Base-by-base conservation (phyloP, 2,797 vertebrate genomes). In the Ispidina picta region DNA sequence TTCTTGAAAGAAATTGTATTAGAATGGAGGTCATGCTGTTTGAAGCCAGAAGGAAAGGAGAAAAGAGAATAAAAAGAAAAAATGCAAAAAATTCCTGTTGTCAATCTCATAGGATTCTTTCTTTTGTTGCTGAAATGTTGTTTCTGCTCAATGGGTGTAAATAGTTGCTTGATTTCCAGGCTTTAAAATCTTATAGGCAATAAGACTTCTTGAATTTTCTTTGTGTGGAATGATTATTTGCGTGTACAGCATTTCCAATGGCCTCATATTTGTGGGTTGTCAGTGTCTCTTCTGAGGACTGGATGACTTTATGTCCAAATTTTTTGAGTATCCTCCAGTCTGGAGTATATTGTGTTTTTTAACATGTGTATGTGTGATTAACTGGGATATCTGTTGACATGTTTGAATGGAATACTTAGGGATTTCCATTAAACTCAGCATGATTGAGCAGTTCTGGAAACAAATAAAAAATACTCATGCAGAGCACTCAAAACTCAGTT, bases 251-350 rank as follows among this genome's bases (percentile, higher is more conserved):
- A 72, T 49, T 90, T 94, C 72, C 52, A 62, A 16, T 23, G 44
- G 41, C 17, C 23, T 87, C 77, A 79, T 83, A 46, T 64, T 76
- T 94, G 85, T 81, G 87, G 76, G 13, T 78, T 94, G 60, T 88
- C 74, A 76, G 56, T 46, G 31, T 88, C 56, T 93, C 56, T 82
- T 72, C 28, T 51, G 71, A 68, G 56, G 64, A 63, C 37, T 90
- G 28, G 28, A 54, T 83, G 37, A 83, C 33, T 94, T 83, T 39
- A 60, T 1, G 2, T 64, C 56, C 55, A 86, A 9, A 15, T 54
- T 85, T 85, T 93, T 82, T 78, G 3, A 56, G 10, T 56, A 37
- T 85, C 23, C 8, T 90, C 28, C 52, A 31, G 56, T 49, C 52
- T 86, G 62, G 72, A 66, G 46, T 23, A 20, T 19, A 83, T 15